Percentiles rank a stretch among this genome's conserved stretches.
Evolutionary conservation across 2,797 vertebrate genomes (phyloP).

Genomic region (Scyliorhinus canicula): DNA sequence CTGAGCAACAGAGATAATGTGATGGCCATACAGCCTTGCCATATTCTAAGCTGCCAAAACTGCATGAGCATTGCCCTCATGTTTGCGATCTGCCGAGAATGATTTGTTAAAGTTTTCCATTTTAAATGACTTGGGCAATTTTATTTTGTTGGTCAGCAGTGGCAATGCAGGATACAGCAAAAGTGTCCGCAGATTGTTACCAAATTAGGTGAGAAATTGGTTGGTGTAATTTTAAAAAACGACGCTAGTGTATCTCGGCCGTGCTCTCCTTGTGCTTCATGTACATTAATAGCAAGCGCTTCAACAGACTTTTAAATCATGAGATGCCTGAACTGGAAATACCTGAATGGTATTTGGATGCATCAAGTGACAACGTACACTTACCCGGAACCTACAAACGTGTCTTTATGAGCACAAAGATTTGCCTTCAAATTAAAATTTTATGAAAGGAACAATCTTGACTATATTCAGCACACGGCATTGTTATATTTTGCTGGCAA

Average conservation of each 20-base stretch:
- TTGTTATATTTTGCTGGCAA: not conserved
- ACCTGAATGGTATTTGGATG: not conserved
- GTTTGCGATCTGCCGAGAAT: not conserved
- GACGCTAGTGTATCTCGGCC: not conserved
- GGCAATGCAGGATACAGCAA: not conserved
- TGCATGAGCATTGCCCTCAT: not conserved
- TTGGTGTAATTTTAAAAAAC: not conserved
- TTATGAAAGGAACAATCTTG: not conserved
- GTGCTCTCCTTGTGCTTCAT: not conserved
- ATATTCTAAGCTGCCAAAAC: not conserved
- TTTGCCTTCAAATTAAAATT: not conserved
- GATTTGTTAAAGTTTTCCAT: not conserved
- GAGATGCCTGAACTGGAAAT: not conserved
- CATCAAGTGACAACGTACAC: not conserved
- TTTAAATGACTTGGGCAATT: not conserved
- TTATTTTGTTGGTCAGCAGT: not conserved
- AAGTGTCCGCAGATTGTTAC: not conserved
- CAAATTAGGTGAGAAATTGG: not conserved
- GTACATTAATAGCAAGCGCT: not conserved
- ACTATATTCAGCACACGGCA: not conserved
- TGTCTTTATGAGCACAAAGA: not conserved
- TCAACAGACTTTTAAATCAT: not conserved
- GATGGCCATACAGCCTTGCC: not conserved
- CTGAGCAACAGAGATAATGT: not conserved
- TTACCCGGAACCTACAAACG: not conserved